Evolutionary conservation across 2,113 vertebrate species (phyloP), one percentile per base, ranked within the genome.

Genomic region (Chionomys nivalis): DNA sequence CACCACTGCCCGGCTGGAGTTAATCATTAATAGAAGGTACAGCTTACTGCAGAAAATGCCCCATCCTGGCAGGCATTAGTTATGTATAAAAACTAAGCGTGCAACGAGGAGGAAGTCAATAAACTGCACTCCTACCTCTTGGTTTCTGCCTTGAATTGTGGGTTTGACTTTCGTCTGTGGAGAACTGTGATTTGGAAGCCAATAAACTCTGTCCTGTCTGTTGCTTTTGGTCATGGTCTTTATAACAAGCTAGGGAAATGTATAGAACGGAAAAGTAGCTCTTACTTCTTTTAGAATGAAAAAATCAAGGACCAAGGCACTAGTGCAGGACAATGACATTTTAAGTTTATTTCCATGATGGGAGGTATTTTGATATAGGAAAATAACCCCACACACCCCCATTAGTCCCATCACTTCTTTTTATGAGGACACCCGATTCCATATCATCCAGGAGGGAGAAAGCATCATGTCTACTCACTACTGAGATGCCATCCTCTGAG

Each of bases 361-460:
- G 24, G 28, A 95, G 23, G 36, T 0, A 10, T 33, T 61, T 65
- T 26, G 65, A 36, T 7, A 87, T 61, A 78, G 2, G 1, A 28
- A 3, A 2, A 8, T 0, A 33, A 8, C 31, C 44, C 17, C 12
- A 24, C 42, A 42, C 24, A 8, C 28, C 8, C 5, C 7, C 24
- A 33, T 33, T 1, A 8, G 36, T 0, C 9, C 23, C 7, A 3
- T 42, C 6, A 39, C 16, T 44, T 19, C 17, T 3, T 73, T 70
- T 72, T 47, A 33, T 70, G 42, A 58, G 1, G 16, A 24, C 4
- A 86, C 5, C 1, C 39, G 4, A 58, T 28, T 7, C 21, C n/a
- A 61, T 85, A 17, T 31, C 16, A n/a, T 63, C 3, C 24, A 49
- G 5, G 7, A 7, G 1, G 76, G 19, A 92, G 11, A 36, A n/a